Base-by-base conservation (phyloP, 2,888 invertebrate species). In the Mesodorylaimus sp. region DNA sequence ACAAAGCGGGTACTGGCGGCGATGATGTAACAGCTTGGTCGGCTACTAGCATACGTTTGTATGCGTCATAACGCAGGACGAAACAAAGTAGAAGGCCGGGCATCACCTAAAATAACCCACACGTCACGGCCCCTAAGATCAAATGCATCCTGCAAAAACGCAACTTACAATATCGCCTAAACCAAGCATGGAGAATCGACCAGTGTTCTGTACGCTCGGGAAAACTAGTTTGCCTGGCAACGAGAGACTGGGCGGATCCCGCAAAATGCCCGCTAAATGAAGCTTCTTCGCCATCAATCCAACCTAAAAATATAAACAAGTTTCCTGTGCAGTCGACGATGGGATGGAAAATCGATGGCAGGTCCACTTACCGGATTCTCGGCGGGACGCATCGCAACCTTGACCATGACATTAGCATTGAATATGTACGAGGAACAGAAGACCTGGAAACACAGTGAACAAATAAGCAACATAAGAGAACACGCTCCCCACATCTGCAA, bases 391-490 rank as follows among this genome's bases (percentile, higher is more conserved):
- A 72, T 70, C 32, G 78, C 78, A 69, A 83, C 83, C 73, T 89
- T 91, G 57, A 93, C 91, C 93, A 93, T 93, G 58, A 93, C 93
- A 67, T 93, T 93, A 63, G 93, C 85, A 72, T 87, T 91, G 75
- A 93, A 93, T 67, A 93, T 87, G 69, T 91, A 91, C 0, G 89
- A 89, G 2, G 91, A 91, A 74, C 91, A 93, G 74, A 93, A 93
- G 47, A 93, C 70, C 70, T 70, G 60, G 16, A 59, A 59, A 39
- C 51, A 43, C 49, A 48, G 47, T 50, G 38, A 52, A 7, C 29
- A 41, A 48, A 45, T 39, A 42, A 37, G 25, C 13, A 47, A 47
- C 7, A n/a, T 46, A 47, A 19, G 2, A 47, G 13, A 45, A 19
- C 10, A 32, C 10, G 16, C 16, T 19, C 21, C 7, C 41, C 5